phyloP scores from a whole-genome alignment of 1,140 invertebrate genomes.

The Gryon sp. region DNA sequence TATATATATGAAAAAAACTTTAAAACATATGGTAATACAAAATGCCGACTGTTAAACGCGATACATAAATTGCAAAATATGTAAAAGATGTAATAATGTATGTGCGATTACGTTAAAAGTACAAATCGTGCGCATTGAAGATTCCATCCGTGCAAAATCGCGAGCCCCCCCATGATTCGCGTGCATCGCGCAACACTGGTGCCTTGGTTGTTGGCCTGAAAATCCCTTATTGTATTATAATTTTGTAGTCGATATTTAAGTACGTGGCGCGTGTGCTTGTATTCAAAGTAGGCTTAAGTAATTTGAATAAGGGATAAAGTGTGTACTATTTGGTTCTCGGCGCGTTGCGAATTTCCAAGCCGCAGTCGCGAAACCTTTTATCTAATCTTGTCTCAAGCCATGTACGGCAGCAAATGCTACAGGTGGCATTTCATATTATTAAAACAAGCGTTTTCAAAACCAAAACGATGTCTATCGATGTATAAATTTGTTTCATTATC shows the following conservation, averaged over 20 bases:
- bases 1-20: too few relatives aligned
- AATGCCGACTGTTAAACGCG: constrained; percentile 11
- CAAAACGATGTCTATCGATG: constrained; percentile 15
- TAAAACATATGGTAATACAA: too few relatives aligned
- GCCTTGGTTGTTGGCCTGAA: constrained; percentile 49
- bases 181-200: constrained; percentile 54
- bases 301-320: constrained; percentile 66
- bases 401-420: constrained; percentile 54
- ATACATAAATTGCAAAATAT: constrained; percentile 43
- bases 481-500: constrained; percentile 23
- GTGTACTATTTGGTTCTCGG: constrained; percentile 58
- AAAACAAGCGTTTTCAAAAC: constrained; percentile 51
- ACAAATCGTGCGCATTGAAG: constrained; percentile 56
- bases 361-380: constrained; percentile 46
- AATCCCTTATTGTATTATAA: constrained; percentile 69
- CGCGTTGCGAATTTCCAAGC: constrained; percentile 52
- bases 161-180: constrained; percentile 46
- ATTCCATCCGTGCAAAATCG: constrained; percentile 49
- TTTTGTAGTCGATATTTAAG: constrained; percentile 61
- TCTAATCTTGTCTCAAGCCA: constrained; percentile 65
- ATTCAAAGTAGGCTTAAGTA: constrained; percentile 64
- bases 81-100: constrained; percentile 21
- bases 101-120: constrained; percentile 51
- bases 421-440: constrained; percentile 62
- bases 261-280: constrained; percentile 61